Conservation (phyloP, 2,888 invertebrate genomes). For the Cloeon dipterum region DNA sequence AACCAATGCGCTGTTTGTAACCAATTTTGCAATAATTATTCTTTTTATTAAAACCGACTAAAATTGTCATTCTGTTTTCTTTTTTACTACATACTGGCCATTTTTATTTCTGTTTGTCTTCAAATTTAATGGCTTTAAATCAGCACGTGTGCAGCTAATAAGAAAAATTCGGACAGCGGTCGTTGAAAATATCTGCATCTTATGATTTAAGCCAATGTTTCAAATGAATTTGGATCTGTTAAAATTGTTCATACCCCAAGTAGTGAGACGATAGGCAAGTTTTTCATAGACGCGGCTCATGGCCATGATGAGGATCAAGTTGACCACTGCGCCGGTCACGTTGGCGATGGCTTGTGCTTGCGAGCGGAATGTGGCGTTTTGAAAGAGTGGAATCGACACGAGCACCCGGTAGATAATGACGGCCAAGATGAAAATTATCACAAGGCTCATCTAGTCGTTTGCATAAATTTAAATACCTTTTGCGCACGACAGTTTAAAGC, state of each 20-base stretch:
- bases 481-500: background rate
- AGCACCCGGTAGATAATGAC: constrained; percentile 29
- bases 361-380: constrained; percentile 19
- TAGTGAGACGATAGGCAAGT: constrained; percentile 25
- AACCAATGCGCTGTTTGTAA: background rate
- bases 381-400: constrained; percentile 26
- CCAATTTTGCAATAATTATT: too few species aligned
- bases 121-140: too few species aligned
- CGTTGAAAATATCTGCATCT: too few species aligned
- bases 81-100: too few species aligned
- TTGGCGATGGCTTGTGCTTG: constrained; percentile 24
- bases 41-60: too few species aligned
- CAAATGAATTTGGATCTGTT: too few species aligned
- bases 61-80: too few species aligned
- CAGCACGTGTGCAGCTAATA: too few species aligned
- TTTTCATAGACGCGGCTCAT: constrained; percentile 27
- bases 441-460: constrained; percentile 27
- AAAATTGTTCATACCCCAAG: constrained; percentile 31
- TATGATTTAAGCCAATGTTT: too few species aligned
- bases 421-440: constrained; percentile 28
- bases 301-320: constrained; percentile 27
- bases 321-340: constrained; percentile 25
- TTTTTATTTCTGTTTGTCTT: too few species aligned
- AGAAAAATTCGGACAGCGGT: too few species aligned
- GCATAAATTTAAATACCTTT: constrained; percentile 5